These are phyloP conservation scores for Drosophila flavopinicola DNA, from an alignment of 2,888 invertebrate genomes.

Conservation along the genomic window DNA sequence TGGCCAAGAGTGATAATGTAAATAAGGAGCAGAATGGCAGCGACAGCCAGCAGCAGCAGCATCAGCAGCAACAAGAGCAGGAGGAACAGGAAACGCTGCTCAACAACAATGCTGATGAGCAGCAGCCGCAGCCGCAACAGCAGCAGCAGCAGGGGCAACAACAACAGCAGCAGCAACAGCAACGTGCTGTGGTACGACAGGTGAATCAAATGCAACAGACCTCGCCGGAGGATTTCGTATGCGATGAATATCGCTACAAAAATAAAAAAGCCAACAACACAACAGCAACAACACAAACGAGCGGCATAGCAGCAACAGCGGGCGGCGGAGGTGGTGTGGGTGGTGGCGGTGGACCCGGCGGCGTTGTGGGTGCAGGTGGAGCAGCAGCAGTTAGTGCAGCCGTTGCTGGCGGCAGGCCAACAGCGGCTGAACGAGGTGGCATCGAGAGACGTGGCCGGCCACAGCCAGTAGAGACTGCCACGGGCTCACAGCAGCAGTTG, in stretches of 20 bases:
- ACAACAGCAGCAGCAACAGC: slow-evolving; percentile 61
- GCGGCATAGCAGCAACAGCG: slow-evolving; percentile 62
- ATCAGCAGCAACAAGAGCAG: slow-evolving; percentile 60
- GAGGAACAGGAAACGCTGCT: slow-evolving; percentile 79
- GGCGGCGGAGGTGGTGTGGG: slow-evolving; percentile 47
- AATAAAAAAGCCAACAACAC: slow-evolving; percentile 73
- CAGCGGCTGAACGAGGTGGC: slow-evolving; percentile 79
- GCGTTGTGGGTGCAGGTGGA: slow-evolving; percentile 47
- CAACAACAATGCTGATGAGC: slow-evolving; percentile 82
- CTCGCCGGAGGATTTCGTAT: slow-evolving; percentile 84
- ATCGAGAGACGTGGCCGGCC: slow-evolving; percentile 82
- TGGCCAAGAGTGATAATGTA: slow-evolving; percentile 84
- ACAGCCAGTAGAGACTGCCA: slow-evolving; percentile 77
- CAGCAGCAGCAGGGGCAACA: too few species aligned
- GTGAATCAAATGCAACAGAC: slow-evolving; percentile 84
- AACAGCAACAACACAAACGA: slow-evolving; percentile 77
- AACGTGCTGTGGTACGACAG: slow-evolving; percentile 70
- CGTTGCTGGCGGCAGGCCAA: slow-evolving; percentile 75
- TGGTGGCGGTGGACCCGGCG: slow-evolving; percentile 19
- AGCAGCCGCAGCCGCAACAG: slow-evolving; percentile 64
- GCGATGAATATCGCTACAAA: slow-evolving; percentile 82
- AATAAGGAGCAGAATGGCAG: slow-evolving; percentile 78
- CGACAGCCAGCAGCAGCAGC: slow-evolving; percentile 54
- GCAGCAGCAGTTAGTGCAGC: slow-evolving; percentile 57
- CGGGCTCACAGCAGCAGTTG: slow-evolving; percentile 73